These are phyloP conservation scores for Paratrypauchen microcephalus DNA, from an alignment of 2,797 vertebrate genomes.

Conservation along the genomic window DNA sequence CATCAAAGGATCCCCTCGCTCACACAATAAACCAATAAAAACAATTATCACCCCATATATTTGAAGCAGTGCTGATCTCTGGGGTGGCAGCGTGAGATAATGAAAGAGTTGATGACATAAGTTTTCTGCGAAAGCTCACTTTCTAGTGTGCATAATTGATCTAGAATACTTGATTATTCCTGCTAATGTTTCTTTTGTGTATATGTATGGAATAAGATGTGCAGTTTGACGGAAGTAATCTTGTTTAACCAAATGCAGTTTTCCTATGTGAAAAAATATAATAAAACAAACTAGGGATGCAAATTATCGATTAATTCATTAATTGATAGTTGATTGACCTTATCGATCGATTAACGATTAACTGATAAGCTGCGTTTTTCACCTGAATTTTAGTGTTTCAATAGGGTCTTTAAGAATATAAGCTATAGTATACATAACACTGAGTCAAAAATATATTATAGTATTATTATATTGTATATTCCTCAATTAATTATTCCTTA, in stretches of 20 bases:
- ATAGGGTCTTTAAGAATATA: too few relatives aligned
- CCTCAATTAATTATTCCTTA: too few relatives aligned
- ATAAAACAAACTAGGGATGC: not conserved
- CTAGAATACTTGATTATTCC: not conserved
- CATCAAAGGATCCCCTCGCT: slow-evolving; percentile 75
- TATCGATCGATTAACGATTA: too few relatives aligned
- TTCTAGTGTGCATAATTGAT: slow-evolving; percentile 44
- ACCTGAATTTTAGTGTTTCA: too few relatives aligned
- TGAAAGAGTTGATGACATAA: slow-evolving; percentile 74
- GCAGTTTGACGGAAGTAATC: not conserved
- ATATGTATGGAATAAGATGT: not conserved
- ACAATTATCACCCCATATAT: slow-evolving; percentile 72
- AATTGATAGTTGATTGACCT: too few relatives aligned
- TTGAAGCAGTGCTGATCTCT: slow-evolving; percentile 59
- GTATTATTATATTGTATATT: too few relatives aligned
- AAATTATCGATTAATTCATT: too few relatives aligned
- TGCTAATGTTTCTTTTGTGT: not conserved
- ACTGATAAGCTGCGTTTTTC: too few relatives aligned
- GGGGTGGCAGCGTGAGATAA: slow-evolving; percentile 73
- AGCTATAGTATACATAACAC: too few relatives aligned
- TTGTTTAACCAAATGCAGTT: not conserved
- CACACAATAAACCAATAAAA: slow-evolving; percentile 78
- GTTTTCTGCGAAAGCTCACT: slow-evolving; percentile 70
- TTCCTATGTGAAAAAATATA: not conserved
- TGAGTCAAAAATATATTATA: too few relatives aligned